phyloP scores from a whole-genome alignment of 1,140 invertebrate species.

The Macrobrachium rosenbergii region DNA sequence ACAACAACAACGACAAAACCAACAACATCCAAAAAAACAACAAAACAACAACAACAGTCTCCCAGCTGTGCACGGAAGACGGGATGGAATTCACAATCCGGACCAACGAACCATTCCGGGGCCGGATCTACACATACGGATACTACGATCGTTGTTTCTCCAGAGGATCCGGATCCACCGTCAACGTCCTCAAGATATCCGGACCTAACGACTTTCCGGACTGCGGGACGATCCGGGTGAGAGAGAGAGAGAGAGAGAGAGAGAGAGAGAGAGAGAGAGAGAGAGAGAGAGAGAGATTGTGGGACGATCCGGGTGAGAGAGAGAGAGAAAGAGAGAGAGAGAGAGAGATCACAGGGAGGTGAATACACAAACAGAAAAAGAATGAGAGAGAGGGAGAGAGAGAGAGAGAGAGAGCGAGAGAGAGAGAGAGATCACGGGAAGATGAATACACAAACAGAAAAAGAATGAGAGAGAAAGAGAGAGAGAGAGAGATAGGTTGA shows the following conservation, averaged over 20 bases:
- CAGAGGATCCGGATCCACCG: conserved; percentile 86
- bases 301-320: not conserved
- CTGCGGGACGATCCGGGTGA: conserved; percentile 87
- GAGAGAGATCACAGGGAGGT: too few species aligned
- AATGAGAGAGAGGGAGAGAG: not conserved
- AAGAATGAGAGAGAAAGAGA: not conserved
- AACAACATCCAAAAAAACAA: not conserved
- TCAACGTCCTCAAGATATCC: conserved; percentile 86
- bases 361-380: too few species aligned
- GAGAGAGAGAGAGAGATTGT: conserved; percentile 1
- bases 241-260: conserved; percentile 37
- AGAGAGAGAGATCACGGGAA: not conserved
- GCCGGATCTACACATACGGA: conserved; percentile 91
- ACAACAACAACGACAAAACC: too few species aligned
- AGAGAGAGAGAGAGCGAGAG: not conserved
- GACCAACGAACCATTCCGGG: conserved; percentile 89
- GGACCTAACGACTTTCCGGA: conserved; percentile 91
- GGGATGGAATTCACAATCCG: conserved; percentile 89
- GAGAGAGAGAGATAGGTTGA: not conserved
- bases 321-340: not conserved
- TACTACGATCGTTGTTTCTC: conserved; percentile 93
- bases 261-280: not conserved
- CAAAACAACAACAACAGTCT: conserved; percentile 75
- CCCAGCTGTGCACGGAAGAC: conserved; percentile 91
- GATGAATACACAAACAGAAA: too few species aligned